Base-by-base conservation (phyloP, 2,888 invertebrate species). In the Eristalinus aeneus region DNA sequence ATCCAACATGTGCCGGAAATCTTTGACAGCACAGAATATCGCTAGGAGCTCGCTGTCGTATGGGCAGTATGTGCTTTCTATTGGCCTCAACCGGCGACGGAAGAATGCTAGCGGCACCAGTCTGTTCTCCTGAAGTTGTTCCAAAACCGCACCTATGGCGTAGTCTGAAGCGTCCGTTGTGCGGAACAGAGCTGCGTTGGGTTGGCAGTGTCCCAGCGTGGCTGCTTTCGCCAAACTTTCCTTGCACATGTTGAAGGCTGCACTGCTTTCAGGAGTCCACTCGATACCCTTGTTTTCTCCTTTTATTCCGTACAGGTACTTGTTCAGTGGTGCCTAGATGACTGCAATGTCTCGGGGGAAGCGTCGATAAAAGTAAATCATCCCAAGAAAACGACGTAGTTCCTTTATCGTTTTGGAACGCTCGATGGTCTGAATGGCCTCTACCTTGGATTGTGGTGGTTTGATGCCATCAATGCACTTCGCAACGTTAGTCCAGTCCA, bases 81-180 rank as follows among this genome's bases (percentile, higher is more conserved):
- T 39, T 54, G 53, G 53, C 9, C 20, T 54, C 20, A 53, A 53
- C 16, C n/a, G 53, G 53, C 53, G 53, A 11, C 53, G 53, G 53
- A 53, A n/a, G 22, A 64, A 36, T 11, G 36, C 64, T 22, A 64
- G 36, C 22, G 36, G 64, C n/a, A n/a, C 5, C 16, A 10, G 63
- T 1, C 5, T 11, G 23, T 23, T 39, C 11, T 12, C 64, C 23
- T 64, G 64, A 8, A 64, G 39, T 16, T 39, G 23, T 39, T 64
- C 39, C 1, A 64, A n/a, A n/a, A 64, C 64, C 23, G 11, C 64
- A 39, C 23, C 64, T 64, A 64, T 39, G 12, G 16, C 46, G 23
- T 39, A 53, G 32, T 73, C 54, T 11, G 71, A 39, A 12, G 60
- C 71, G 20, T 71, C 31, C 20, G 54, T 54, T 22, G 22, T 54